A percentile compares a stretch with the other conserved stretches of the same genome.
Evolutionary conservation across 1,140 invertebrate species (phyloP).

Genomic region (Pristionchus pacificus): DNA sequence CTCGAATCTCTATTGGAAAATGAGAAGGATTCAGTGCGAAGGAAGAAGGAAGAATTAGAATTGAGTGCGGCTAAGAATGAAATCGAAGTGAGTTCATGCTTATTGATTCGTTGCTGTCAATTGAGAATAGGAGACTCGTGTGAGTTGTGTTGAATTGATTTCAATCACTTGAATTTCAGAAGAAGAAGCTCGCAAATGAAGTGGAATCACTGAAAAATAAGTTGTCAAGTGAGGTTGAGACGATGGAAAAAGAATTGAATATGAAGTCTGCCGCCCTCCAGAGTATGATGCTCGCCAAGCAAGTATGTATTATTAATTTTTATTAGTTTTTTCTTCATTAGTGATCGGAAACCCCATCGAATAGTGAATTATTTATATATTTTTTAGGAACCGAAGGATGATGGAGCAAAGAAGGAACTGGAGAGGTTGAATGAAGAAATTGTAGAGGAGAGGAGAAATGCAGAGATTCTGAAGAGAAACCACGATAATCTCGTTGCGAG

Average conservation of each 20-base stretch:
- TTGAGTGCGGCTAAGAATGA: conserved; percentile 11
- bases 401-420: background rate
- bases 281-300: conserved; percentile 36
- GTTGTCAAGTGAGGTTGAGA: conserved; percentile 18
- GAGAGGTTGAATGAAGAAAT: background rate
- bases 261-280: conserved; percentile 38
- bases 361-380: background rate
- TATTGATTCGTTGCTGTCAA: too few relatives aligned
- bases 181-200: conserved; percentile 11
- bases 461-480: conserved; percentile 7
- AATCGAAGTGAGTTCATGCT: conserved; percentile 12
- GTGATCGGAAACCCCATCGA: too few relatives aligned
- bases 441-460: conserved; percentile 4
- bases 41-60: conserved; percentile 25
- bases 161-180: conserved; percentile 7
- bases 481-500: too few relatives aligned
- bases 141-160: conserved; percentile 2
- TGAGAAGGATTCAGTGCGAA: conserved; percentile 24
- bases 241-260: conserved; percentile 34
- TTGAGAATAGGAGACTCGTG: too few relatives aligned
- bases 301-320: conserved; percentile 19
- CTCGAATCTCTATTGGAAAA: too few relatives aligned
- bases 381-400: background rate
- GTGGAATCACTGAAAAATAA: conserved; percentile 19
- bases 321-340: too few relatives aligned